Evolutionary conservation across 2,113 vertebrate genomes (phyloP), one percentile per base, ranked within the genome.

Genomic region (Trinectes maculatus): DNA sequence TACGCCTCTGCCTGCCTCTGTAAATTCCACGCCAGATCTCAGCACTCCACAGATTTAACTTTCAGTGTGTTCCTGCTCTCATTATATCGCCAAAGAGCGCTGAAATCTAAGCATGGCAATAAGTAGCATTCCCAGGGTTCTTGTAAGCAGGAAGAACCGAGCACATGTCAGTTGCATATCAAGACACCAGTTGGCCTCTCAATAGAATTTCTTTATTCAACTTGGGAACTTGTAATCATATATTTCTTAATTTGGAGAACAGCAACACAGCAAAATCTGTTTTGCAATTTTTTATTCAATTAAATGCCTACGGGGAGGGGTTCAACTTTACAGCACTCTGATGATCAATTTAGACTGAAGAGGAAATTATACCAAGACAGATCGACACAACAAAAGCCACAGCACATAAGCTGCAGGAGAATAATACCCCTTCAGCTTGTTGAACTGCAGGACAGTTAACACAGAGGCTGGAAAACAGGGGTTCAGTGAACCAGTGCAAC

Each of bases 11-110:
- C 66, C 73, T 71, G 74, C 70, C 63, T 71, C 74, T 12, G 22
- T 34, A 37, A 67, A 77, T 80, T 85, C 70, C 53, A 59, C 6
- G 46, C 77, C 49, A 62, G 42, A 72, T 56, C 72, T 80, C 80
- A 48, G 65, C 63, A 39, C 65, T 67, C 25, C 51, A 37, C 8
- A 1, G 52, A 51, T 61, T 73, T 36, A 33, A 46, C 64, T 28
- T 43, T 62, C 19, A 29, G 10, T 18, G 6, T 44, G 43, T n/a
- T 39, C 22, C 58, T 29, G 1, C 13, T 2, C 44, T 76, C 25
- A 36, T 61, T 64, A 43, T 24, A 29, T 59, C 8, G 6, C 36
- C 4, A 60, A 58, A 53, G 53, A 71, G 47, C 36, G 54, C n/a
- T 24, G 42, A 70, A 71, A 67, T 29, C 66, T 26, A 74, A 47